A percentile compares a stretch with the other conserved stretches of the same genome.
Conservation (phyloP, 1,140 invertebrate species). For the Drosophila quadrilineata region DNA sequence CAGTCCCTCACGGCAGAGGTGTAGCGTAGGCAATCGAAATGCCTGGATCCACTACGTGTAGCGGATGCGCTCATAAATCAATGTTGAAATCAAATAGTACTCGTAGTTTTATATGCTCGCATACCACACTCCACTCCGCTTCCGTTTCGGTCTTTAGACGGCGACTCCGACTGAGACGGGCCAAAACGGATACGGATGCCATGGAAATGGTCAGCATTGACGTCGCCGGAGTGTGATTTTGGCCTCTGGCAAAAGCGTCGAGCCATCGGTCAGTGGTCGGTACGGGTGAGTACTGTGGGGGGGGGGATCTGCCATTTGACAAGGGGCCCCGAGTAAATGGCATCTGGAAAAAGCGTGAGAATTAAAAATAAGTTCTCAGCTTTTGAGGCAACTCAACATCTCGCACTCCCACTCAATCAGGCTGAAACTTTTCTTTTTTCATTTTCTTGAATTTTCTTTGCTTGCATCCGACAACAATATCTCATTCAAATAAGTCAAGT, state of each 20-base stretch:
- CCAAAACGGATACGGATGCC: constrained; percentile 61
- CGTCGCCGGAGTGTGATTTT: constrained; percentile 32
- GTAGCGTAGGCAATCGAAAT: constrained; percentile 28
- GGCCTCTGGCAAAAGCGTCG: background rate
- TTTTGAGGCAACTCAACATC: background rate
- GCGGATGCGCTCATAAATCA: constrained; percentile 78
- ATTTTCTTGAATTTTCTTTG: background rate
- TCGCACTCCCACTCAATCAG: too few relatives aligned
- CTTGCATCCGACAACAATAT: constrained; percentile 1
- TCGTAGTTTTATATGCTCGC: constrained; percentile 55
- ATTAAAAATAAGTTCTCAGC: constrained; percentile 70
- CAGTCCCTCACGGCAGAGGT: background rate
- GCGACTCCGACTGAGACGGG: constrained; percentile 12
- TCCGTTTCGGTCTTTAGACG: background rate
- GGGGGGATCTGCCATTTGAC: constrained; percentile 44
- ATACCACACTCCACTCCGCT: background rate
- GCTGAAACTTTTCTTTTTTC: background rate
- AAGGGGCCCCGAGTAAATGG: constrained; percentile 57
- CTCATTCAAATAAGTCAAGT: constrained; percentile 21
- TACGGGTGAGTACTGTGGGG: background rate
- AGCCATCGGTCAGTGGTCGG: background rate
- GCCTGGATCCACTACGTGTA: constrained; percentile 55
- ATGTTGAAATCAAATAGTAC: constrained; percentile 77
- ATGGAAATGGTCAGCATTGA: constrained; percentile 64
- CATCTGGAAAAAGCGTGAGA: constrained; percentile 61